Conservation (phyloP, 2,113 vertebrate species). For the Stigmatopora nigra region DNA sequence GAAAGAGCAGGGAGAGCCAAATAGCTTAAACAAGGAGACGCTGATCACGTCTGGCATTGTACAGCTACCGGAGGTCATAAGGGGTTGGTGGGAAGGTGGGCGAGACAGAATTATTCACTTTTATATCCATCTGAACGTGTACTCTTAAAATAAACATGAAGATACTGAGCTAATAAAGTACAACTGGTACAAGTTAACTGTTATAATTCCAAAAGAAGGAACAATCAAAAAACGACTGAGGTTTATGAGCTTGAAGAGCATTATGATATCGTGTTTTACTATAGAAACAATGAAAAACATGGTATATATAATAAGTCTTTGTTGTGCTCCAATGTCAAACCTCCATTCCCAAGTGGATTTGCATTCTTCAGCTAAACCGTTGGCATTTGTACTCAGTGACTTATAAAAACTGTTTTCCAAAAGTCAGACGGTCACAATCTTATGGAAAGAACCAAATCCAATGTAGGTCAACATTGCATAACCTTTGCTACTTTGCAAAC, state of each 20-base stretch:
- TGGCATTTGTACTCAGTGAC: background rate
- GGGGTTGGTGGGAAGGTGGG: background rate
- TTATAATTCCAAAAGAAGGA: slow-evolving; percentile 55
- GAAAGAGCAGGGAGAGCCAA: background rate
- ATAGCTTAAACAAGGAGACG: background rate
- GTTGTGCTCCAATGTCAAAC: background rate
- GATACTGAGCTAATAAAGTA: slow-evolving; percentile 11
- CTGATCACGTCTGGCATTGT: slow-evolving; percentile 2
- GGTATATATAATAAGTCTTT: background rate
- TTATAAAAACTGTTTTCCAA: background rate
- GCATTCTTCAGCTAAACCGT: slow-evolving; percentile 4
- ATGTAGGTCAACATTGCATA: background rate
- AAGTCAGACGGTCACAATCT: background rate
- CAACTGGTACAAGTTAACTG: slow-evolving; percentile 71
- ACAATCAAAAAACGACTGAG: slow-evolving; percentile 51
- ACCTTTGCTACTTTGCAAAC: background rate
- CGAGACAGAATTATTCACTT: background rate
- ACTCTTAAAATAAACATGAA: slow-evolving; percentile 10
- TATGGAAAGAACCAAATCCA: background rate
- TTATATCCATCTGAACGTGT: background rate
- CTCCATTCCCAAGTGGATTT: background rate
- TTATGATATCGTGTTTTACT: background rate
- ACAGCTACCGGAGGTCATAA: slow-evolving; percentile 1
- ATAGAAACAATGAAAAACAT: background rate
- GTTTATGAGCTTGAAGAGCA: background rate